Conservation (phyloP, 2,888 invertebrate genomes). For the Pollenia amentaria region DNA sequence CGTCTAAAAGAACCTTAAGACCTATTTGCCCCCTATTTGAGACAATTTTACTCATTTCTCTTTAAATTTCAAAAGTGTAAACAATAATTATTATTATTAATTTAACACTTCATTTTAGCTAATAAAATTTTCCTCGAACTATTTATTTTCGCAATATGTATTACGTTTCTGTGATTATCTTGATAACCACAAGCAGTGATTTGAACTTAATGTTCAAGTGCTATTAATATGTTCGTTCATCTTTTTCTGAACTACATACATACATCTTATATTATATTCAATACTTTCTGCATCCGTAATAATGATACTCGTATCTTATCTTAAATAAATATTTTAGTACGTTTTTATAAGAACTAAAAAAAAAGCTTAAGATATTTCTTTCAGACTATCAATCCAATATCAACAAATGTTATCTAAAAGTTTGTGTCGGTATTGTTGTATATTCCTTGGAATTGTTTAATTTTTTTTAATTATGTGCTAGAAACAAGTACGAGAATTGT, state of each 20-base stretch:
- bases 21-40: too few species aligned
- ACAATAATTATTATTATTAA: not conserved
- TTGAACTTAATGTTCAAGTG: not conserved
- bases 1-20: too few species aligned
- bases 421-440: slow-evolving; percentile 25
- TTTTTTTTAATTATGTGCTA: slow-evolving; percentile 4
- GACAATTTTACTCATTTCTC: too few species aligned
- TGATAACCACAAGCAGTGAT: not conserved
- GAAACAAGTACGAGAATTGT: slow-evolving; percentile 5
- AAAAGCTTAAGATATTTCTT: slow-evolving; percentile 22
- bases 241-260: too few species aligned
- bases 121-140: not conserved
- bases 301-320: slow-evolving; percentile 48
- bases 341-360: slow-evolving; percentile 21
- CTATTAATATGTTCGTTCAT: not conserved
- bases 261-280: not conserved
- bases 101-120: not conserved
- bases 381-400: slow-evolving; percentile 43
- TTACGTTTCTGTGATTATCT: slow-evolving; percentile 6
- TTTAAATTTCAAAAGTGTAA: not conserved
- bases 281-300: slow-evolving; percentile 16
- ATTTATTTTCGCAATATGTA: slow-evolving; percentile 25
- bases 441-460: slow-evolving; percentile 48
- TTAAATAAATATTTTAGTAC: slow-evolving; percentile 47
- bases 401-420: slow-evolving; percentile 48